These are phyloP conservation scores for Trichogramma dendrolimi DNA, from an alignment of 2,888 invertebrate genomes.

Conservation along the genomic window DNA sequence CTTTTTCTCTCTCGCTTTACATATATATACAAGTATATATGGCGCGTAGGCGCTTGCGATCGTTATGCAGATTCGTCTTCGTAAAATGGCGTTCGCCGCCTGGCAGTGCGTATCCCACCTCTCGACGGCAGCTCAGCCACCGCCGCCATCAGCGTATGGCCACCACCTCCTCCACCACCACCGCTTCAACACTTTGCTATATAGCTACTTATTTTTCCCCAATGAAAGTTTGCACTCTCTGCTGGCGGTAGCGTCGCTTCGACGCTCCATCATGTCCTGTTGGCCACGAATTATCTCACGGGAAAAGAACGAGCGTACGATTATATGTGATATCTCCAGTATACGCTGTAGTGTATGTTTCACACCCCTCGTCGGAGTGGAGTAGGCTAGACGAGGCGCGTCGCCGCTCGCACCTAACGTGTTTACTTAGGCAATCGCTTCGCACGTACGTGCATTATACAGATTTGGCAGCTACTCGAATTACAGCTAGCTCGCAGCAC, in stretches of 20 bases:
- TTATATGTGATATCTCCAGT: conserved; percentile 14
- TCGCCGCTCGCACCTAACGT: too few relatives aligned
- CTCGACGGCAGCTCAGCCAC: conserved; percentile 2
- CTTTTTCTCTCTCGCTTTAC: too few relatives aligned
- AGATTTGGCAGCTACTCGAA: too few relatives aligned
- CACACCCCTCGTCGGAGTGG: conserved; percentile 5
- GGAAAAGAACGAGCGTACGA: too few relatives aligned
- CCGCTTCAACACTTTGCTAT: conserved; percentile 43
- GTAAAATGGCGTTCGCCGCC: conserved; percentile 52
- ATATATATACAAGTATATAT: conserved; percentile 10
- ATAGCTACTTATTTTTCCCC: conserved; percentile 45
- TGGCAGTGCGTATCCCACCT: conserved; percentile 34
- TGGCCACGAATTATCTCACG: too few relatives aligned
- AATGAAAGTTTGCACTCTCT: conserved; percentile 36
- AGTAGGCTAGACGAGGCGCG: too few relatives aligned
- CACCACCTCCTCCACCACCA: conserved; percentile 29
- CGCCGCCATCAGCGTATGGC: conserved; percentile 4
- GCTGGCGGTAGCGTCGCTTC: conserved; percentile 22
- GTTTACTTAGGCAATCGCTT: too few relatives aligned
- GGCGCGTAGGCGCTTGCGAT: conserved; percentile 43
- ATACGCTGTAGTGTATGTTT: conserved; percentile 14
- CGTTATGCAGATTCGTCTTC: conserved; percentile 51
- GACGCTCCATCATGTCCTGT: too few relatives aligned
- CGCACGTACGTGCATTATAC: too few relatives aligned
- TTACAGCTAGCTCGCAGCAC: too few relatives aligned